Percentiles rank a stretch among this genome's conserved stretches.
These are phyloP conservation scores for Toxonevra muliebris DNA, from an alignment of 2,888 invertebrate genomes.

Conservation along the genomic window DNA sequence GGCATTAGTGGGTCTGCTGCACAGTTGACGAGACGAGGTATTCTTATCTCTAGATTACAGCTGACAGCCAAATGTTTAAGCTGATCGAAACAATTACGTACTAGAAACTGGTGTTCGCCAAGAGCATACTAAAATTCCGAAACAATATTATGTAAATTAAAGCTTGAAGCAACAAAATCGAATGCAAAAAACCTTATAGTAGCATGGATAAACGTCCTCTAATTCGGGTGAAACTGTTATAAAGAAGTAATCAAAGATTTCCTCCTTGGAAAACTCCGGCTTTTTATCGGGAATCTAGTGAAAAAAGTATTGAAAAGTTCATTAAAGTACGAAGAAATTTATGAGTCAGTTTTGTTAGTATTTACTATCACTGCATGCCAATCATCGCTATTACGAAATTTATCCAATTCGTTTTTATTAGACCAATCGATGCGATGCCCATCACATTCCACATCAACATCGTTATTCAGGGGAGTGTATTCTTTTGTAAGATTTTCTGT, in stretches of 20 bases:
- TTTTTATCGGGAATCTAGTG: conserved; percentile 52
- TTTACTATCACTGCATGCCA: conserved; percentile 59
- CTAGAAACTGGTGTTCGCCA: conserved; percentile 55
- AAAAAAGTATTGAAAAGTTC: background rate
- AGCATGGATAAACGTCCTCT: conserved; percentile 59
- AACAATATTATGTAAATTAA: background rate
- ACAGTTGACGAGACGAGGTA: conserved; percentile 43
- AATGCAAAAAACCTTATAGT: conserved; percentile 51
- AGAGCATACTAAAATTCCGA: conserved; percentile 45
- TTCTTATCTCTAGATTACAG: conserved; percentile 50
- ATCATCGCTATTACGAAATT: conserved; percentile 50
- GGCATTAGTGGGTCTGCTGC: conserved; percentile 30
- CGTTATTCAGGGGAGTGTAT: conserved; percentile 50
- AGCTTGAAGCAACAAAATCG: background rate
- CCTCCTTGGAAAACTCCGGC: conserved; percentile 45
- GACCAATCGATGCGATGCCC: conserved; percentile 48
- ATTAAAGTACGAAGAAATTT: background rate
- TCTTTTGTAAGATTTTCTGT: conserved; percentile 52
- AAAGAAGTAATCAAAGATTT: conserved; percentile 55
- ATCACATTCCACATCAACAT: conserved; percentile 47
- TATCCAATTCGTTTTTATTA: conserved; percentile 42
- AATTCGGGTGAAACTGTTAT: conserved; percentile 44
- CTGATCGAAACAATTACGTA: conserved; percentile 57
- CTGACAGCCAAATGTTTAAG: conserved; percentile 48
- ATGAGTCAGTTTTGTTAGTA: background rate